Percentiles rank a stretch among this genome's conserved stretches.
These are phyloP conservation scores for Zingel zingel DNA, from an alignment of 2,113 vertebrate genomes.

Conservation along the genomic window DNA sequence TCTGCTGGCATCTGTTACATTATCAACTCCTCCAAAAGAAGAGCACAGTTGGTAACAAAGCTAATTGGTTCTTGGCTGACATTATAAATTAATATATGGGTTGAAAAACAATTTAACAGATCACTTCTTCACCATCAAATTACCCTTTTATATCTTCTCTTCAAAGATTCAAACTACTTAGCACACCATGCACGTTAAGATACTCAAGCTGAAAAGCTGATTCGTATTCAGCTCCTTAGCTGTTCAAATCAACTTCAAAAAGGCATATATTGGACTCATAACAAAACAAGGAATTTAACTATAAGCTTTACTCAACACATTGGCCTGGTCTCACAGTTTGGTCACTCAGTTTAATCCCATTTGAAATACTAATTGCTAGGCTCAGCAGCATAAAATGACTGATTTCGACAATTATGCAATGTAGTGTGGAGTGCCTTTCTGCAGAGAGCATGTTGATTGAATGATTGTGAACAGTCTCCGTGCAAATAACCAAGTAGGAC, in stretches of 20 bases:
- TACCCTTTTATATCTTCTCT: slow-evolving; percentile 14
- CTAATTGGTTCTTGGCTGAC: slow-evolving; percentile 55
- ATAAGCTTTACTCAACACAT: neutral
- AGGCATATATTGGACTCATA: neutral
- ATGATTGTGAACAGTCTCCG: no score
- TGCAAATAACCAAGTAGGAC: no score
- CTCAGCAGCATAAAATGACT: slow-evolving; percentile 38
- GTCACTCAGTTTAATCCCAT: slow-evolving; percentile 7
- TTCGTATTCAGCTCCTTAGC: slow-evolving; percentile 16
- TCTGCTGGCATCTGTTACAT: slow-evolving; percentile 7
- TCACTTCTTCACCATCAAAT: slow-evolving; percentile 24
- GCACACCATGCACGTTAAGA: neutral
- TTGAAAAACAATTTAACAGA: slow-evolving; percentile 40
- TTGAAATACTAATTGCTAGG: slow-evolving; percentile 33
- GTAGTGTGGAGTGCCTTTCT: neutral
- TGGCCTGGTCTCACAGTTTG: neutral
- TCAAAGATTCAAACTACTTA: slow-evolving; percentile 15
- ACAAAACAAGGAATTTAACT: neutral
- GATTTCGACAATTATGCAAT: slow-evolving; percentile 8
- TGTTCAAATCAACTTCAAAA: slow-evolving; percentile 4
- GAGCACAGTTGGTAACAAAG: slow-evolving; percentile 27
- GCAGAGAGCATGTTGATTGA: neutral
- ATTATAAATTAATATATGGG: slow-evolving; percentile 41
- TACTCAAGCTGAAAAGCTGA: slow-evolving; percentile 11
- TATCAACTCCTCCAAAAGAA: slow-evolving; percentile 28